phyloP scores from a whole-genome alignment of 2,113 vertebrate genomes.

The Synodontis membranacea region DNA sequence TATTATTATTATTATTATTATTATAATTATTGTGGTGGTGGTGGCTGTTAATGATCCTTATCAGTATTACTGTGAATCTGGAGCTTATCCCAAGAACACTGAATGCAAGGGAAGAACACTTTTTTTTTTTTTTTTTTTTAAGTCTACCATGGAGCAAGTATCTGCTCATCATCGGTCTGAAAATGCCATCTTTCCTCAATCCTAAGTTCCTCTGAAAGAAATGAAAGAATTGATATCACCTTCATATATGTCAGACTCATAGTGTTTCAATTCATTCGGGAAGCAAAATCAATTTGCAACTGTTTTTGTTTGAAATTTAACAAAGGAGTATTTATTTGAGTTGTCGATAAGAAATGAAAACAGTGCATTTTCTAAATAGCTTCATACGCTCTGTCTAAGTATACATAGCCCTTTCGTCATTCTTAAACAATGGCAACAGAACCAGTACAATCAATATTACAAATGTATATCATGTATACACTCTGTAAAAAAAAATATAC shows the following conservation, averaged over 20 bases:
- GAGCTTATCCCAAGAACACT: background rate
- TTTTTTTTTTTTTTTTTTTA: background rate
- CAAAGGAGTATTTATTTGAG: constrained; percentile 14
- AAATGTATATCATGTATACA: background rate
- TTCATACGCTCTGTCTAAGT: background rate
- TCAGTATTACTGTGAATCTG: background rate
- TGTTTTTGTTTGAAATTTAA: background rate
- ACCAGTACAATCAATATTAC: background rate
- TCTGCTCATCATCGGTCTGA: background rate
- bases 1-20: too few species aligned
- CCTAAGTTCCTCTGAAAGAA: background rate
- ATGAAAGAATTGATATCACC: background rate
- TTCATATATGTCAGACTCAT: background rate
- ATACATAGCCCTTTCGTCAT: constrained; percentile 9
- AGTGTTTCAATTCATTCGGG: background rate
- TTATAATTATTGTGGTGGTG: too few species aligned
- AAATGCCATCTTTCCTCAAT: background rate
- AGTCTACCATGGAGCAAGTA: background rate
- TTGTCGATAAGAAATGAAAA: background rate
- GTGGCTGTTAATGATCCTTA: too few species aligned
- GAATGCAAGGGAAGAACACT: background rate
- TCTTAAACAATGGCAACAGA: background rate
- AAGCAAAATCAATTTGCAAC: background rate
- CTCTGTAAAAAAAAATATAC: background rate
- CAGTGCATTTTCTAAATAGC: background rate